Conservation (phyloP, 2,888 invertebrate genomes). For the Ichneumoninae sp. region DNA sequence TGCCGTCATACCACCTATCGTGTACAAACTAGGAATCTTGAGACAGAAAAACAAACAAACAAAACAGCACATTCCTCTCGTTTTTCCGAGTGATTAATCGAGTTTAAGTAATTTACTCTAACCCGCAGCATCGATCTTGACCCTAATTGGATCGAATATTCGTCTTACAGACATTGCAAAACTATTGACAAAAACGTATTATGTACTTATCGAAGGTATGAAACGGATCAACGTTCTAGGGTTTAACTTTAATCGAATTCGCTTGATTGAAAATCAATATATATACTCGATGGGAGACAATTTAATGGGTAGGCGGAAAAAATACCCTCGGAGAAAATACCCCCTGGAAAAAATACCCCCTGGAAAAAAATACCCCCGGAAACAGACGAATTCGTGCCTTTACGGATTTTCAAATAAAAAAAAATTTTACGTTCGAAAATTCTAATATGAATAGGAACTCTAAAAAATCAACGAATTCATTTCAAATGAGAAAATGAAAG, state of each 20-base stretch:
- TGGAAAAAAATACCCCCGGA: too few species aligned
- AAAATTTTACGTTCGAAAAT: too few species aligned
- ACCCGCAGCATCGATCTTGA: conserved; percentile 17
- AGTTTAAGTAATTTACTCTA: conserved; percentile 28
- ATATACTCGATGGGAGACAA: neutral
- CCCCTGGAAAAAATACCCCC: too few species aligned
- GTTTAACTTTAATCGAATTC: neutral
- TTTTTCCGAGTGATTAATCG: conserved; percentile 56
- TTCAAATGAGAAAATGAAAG: too few species aligned
- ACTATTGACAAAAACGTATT: neutral
- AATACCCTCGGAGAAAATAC: too few species aligned
- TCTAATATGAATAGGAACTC: too few species aligned
- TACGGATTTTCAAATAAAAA: too few species aligned
- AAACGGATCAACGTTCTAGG: neutral
- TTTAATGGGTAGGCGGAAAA: too few species aligned
- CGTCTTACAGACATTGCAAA: neutral
- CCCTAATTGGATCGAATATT: conserved; percentile 40
- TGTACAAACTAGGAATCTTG: neutral
- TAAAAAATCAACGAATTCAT: too few species aligned
- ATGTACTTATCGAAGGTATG: neutral
- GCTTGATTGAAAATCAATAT: neutral
- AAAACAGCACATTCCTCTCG: conserved; percentile 1
- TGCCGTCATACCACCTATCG: conserved; percentile 1
- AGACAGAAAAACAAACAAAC: conserved; percentile 11
- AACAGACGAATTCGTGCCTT: too few species aligned